Percentiles rank a stretch among this genome's conserved stretches.
Conservation (phyloP, 2,113 vertebrate species). For the Heloderma charlesbogerti region DNA sequence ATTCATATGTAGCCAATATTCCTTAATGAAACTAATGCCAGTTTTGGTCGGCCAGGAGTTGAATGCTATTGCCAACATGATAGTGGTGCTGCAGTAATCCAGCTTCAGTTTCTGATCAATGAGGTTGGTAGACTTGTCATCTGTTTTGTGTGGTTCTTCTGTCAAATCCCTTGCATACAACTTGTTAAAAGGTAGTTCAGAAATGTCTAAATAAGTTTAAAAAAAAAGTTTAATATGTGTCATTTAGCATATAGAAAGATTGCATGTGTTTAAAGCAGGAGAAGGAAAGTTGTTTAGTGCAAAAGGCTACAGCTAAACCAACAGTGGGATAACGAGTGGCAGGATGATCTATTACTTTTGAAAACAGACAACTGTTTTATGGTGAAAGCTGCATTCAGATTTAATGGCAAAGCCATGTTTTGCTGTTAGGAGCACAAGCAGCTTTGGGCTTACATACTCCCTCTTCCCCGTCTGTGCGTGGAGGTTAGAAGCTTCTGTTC, state of each 20-base stretch:
- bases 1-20: slow-evolving; percentile 49
- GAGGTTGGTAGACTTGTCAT: slow-evolving; percentile 84
- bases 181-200: neutral
- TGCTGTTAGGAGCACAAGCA: neutral
- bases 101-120: slow-evolving; percentile 98
- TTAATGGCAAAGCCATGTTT: neutral
- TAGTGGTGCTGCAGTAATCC: slow-evolving; percentile 93
- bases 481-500: neutral
- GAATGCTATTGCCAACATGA: slow-evolving; percentile 99
- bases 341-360: neutral
- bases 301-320: neutral
- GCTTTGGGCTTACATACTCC: neutral
- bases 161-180: neutral
- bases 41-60: slow-evolving; percentile 96
- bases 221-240: neutral
- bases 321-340: neutral
- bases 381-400: neutral
- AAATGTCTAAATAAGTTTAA: neutral
- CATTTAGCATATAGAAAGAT: neutral
- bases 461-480: neutral
- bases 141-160: neutral
- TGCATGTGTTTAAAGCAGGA: neutral
- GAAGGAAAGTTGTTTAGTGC: neutral
- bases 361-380: neutral
- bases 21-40: slow-evolving; percentile 87